Base-by-base conservation (phyloP, 1,140 invertebrate species). In the Bombus polaris region DNA sequence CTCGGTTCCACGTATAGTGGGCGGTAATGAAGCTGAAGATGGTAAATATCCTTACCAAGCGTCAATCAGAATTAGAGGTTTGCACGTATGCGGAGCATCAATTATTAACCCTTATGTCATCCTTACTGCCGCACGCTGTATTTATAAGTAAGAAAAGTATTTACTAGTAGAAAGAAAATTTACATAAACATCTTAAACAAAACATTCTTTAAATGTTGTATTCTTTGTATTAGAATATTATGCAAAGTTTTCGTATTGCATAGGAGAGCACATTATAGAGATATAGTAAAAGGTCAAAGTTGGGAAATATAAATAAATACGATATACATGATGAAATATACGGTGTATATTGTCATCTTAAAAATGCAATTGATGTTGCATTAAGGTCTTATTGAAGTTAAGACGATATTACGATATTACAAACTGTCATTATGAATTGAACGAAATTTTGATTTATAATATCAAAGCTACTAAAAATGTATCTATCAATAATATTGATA, bases 91-190 rank as follows among this genome's bases (percentile, higher is more conserved):
- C 15, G 44, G 44, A 47, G 44, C 44, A 47, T 47, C 44, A 5
- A 47, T 47, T 47, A 47, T 47, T 47, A 47, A 18, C 15, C 44
- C 44, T 47, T 47, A 47, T 15, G 44, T 47, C 44, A 15, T 47
- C 44, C 44, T 47, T 47, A 47, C 15, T 15, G 44, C 44, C 15
- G 15, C 96, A 32, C 96, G 96, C 82, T 96, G 96, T 84, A 88
- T 96, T 1, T 47, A 74, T 9, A 25, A 25, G 93, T 94, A 91
- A 91, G 57, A 47, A 59, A 59, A 59, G 62, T 87, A 1, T 62
- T 3, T 12, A 12, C 1, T 6, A 18, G 47, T 18, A 47, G 13
- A 57, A 71, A 28, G 37, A 32, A 37, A 39, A 37, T 65, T n/a
- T 62, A n/a, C 5, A 47, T 47, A 47, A 47, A 18, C 47, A 6